Evolutionary conservation across 2,113 vertebrate genomes (phyloP), one percentile per base, ranked within the genome.

Genomic region (Triplophysa rosa): DNA sequence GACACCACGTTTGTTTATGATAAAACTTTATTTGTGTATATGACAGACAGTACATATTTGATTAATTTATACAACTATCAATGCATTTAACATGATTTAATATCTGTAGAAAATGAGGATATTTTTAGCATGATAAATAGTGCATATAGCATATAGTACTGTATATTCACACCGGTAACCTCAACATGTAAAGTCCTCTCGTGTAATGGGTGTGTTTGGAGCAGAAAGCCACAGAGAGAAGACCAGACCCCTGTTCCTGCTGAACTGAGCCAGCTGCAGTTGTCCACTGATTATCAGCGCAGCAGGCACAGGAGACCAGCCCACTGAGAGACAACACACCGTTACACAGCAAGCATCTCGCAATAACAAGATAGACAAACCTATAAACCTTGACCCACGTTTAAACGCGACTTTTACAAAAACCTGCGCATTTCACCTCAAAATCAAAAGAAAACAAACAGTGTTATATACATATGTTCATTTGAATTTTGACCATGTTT

Each of bases 231-330:
- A 24, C 65, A 77, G 67, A 47, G 67, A 75, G 26, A 78, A 87
- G 88, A 87, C 87, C 88, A 87, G 90, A 87, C 93, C 82, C 86
- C 90, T 92, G 93, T 92, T 92, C 92, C 93, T 94, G 92, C 93
- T 92, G 90, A 94, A 90, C 93, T 94, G 94, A 95, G 94, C 94
- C 90, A 95, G 94, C 91, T 89, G 78, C 90, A 84, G 80, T 88
- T 86, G 94, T 86, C 93, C 91, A 96, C 95, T 95, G 95, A 93
- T 94, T 94, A 95, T 97, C 95, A 97, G 95, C 93, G 93, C 95
- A 96, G 95, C 94, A 96, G 95, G 95, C 93, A 95, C 95, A 83
- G 95, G 95, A 95, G 95, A 93, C 95, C 14, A 87, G 91, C 89
- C 93, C 90, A 89, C 89, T 24, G 80, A 72, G 69, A 83, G 70